Base-by-base conservation (phyloP, 2,113 vertebrate species). In the Leucosticte australis region DNA sequence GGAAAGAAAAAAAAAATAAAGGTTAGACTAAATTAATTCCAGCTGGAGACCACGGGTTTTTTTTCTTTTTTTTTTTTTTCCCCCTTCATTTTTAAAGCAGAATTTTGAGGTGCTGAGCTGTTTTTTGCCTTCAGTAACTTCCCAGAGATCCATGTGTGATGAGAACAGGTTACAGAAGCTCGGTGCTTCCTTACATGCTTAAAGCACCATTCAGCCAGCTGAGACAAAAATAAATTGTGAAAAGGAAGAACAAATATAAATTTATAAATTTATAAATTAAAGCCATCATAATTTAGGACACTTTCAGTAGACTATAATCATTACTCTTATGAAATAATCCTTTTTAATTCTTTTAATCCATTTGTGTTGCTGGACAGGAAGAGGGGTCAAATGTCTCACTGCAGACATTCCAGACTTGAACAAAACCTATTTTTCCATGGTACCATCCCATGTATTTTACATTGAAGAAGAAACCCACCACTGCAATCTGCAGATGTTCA, bases 1-100 rank as follows among this genome's bases (percentile, higher is more conserved):
- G 65, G 26, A 75, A 87, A 87, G 22, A 4, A 42, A 52, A 91
- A 69, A 74, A 57, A 81, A 49, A 11, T 9, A 94, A 87, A 92
- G 65, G 62, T 68, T 92, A 82, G 33, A 52, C 5, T 28, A 75
- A 57, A 75, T 73, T 60, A 81, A 59, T 71, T 90, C 41, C 2
- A 3, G 44, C 56, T 71, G 49, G n/a, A 87, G 35, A 35, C 3
- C 4, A 2, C 17, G 26, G 27, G 5, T 56, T 64, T 23, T 35
- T 5, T 9, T 17, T 14, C 9, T 49, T 22, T 11, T 15, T 14
- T 14, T 47, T 16, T 10, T 1, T 17, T 3, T 5, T 11, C 39
- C 10, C 39, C 4, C 33, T 7, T 31, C 6, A 12, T 33, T 87
- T 47, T 75, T 86, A 6, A 74, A 60, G 22, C 24, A 81, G 37